Evolutionary conservation across 2,888 invertebrate species (phyloP), one percentile per base, ranked within the genome.

Genomic region (Cantharis nigra): DNA sequence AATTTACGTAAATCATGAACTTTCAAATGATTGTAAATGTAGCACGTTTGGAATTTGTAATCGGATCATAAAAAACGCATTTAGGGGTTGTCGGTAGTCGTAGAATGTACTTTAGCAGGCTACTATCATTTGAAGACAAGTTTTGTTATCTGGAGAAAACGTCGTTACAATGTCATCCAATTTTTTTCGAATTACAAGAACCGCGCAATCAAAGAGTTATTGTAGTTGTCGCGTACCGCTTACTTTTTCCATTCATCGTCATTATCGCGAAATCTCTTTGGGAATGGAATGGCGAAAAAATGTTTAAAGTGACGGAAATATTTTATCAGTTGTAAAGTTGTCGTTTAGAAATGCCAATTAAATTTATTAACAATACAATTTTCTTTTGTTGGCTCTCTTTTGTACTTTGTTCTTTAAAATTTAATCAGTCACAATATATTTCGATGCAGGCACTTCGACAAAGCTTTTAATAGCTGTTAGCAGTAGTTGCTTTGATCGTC

Each of bases 381-480:
- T 71, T 63, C 23, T 67, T 65, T 65, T 23, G 65, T 65, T 23
- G 10, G 13, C 23, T 23, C 23, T 23, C 65, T 18, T 67, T 67
- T 23, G 23, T 23, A 26, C 65, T 23, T 67, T 67, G 23, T 30
- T 70, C 33, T n/a, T 20, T 70, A 62, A 70, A 70, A 78, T 75
- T 72, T 62, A 71, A 78, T 72, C 71, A 75, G 75, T 67, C 64
- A 78, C 78, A 78, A 72, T 78, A 63, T 69, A 72, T 62, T 72
- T 69, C 26, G 67, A 30, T 62, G n/a, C 63, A 65, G 64, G 72
- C 78, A 75, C 72, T 78, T 70, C 30, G 72, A 72, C 70, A 78
- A 75, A 75, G 78, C 78, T 78, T 75, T 78, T 78, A 78, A 78
- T 78, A 75, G 77, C 77, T 73, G 77, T 73, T 77, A 77, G 71